Conservation (phyloP, 2,888 invertebrate genomes). For the Oegoconia quadripuncta region DNA sequence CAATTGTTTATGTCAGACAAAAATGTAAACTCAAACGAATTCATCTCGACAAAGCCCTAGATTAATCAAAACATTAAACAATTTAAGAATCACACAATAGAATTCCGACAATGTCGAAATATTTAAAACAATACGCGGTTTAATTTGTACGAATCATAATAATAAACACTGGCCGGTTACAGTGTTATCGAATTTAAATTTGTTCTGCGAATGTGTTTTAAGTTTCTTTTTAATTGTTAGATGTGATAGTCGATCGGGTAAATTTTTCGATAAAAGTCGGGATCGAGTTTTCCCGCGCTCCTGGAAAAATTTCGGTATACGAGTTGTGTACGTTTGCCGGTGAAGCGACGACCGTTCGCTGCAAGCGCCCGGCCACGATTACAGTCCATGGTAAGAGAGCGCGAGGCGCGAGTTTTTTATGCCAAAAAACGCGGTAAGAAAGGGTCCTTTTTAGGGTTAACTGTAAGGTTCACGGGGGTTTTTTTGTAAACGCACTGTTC, state of each 20-base stretch:
- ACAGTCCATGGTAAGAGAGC: slow-evolving; percentile 43
- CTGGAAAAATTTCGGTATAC: slow-evolving; percentile 40
- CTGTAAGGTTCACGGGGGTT: slow-evolving; percentile 56
- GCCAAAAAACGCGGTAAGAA: slow-evolving; percentile 66
- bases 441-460: slow-evolving; percentile 70
- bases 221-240: slow-evolving; percentile 23
- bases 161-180: slow-evolving; percentile 57
- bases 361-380: slow-evolving; percentile 70
- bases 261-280: slow-evolving; percentile 35
- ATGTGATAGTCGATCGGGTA: no score
- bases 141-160: slow-evolving; percentile 64
- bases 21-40: slow-evolving; percentile 57
- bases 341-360: slow-evolving; percentile 61
- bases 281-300: slow-evolving; percentile 69
- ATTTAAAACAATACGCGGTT: slow-evolving; percentile 67
- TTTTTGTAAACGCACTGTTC: slow-evolving; percentile 31
- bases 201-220: not conserved
- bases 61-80: slow-evolving; percentile 61
- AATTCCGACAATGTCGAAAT: slow-evolving; percentile 67
- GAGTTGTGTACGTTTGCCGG: slow-evolving; percentile 38
- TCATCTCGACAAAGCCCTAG: slow-evolving; percentile 57
- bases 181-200: slow-evolving; percentile 41
- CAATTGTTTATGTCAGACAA: slow-evolving; percentile 70
- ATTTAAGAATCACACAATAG: slow-evolving; percentile 64
- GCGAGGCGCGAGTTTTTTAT: slow-evolving; percentile 55